Base-by-base conservation (phyloP, 2,113 vertebrate genomes). In the Takifugu bimaculatus region DNA sequence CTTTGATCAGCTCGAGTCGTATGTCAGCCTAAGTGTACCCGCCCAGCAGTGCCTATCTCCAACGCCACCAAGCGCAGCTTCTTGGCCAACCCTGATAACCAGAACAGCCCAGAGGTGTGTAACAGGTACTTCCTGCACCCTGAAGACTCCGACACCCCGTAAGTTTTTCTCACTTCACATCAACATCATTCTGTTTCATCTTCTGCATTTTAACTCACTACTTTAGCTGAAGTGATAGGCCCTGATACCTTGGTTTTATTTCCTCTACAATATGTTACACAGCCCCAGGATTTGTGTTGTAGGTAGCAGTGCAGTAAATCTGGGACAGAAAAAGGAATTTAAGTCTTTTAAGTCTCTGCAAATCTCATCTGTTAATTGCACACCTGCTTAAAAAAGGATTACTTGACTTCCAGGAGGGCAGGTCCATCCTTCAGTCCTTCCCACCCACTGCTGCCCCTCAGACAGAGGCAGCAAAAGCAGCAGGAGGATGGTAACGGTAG, bases 31-130 rank as follows among this genome's bases (percentile, higher is more conserved):
- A 96, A 93, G 80, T 92, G 91, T 87, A 88, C 89, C 57, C 92
- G 94, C 2, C 91, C 94, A 0, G 93, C 92, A 0, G 87, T 98
- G 13, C 92, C 95, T 1, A 96, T 98, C 61, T 97, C 97, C 77
- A 98, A 96, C 0, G 95, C 94, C 39, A 96, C 97, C 48, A 97
- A 95, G 75, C 92, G 96, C 43, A 98, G 94, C 65, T 97, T 98
- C 84, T 87, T 96, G 89, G 90, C 86, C 2, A 81, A 87, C 85
- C 72, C 95, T 0, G 74, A 91, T 0, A 63, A 82, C 32, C 92
- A 89, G 73, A 89, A 70, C 85, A 88, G 78, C 50, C 74, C 91
- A 0, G 96, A 98, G 72, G 82, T 91, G 64, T 90, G 93, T 77
- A 93, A 74, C 75, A 90, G 94, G 84, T 94, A 93, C 85, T 91